These are phyloP conservation scores for Chrysopa pallens DNA, from an alignment of 1,140 invertebrate species.

Conservation along the genomic window DNA sequence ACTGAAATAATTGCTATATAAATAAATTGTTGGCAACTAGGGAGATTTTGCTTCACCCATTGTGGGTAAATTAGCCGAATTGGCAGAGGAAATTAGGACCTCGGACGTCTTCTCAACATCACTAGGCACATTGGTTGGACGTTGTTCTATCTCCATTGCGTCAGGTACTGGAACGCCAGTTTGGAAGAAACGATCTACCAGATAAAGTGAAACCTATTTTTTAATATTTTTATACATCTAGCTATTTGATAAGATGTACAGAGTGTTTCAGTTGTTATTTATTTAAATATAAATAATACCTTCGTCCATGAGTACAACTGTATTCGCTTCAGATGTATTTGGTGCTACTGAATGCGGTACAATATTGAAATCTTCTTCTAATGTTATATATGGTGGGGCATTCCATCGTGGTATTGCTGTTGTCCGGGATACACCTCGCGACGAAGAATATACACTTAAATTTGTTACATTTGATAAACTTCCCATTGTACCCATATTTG, in stretches of 20 bases:
- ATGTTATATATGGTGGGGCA: slow-evolving; percentile 67
- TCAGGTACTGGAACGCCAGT: slow-evolving; percentile 9
- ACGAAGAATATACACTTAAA: slow-evolving; percentile 71
- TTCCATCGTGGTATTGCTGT: slow-evolving; percentile 70
- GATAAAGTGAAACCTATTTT: not conserved
- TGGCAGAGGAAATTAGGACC: not conserved
- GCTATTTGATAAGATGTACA: not conserved
- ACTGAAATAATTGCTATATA: too few species aligned
- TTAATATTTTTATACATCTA: not conserved
- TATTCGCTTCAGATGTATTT: slow-evolving; percentile 37
- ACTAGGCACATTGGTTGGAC: not conserved
- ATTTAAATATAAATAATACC: slow-evolving; percentile 21
- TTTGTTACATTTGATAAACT: slow-evolving; percentile 69
- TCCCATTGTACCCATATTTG: slow-evolving; percentile 55
- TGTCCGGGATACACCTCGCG: slow-evolving; percentile 39
- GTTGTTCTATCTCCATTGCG: slow-evolving; percentile 15
- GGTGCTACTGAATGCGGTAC: slow-evolving; percentile 51
- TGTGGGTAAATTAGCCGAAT: not conserved
- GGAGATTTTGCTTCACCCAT: not conserved
- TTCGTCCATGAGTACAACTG: slow-evolving; percentile 54
- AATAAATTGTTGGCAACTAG: not conserved
- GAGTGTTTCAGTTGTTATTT: not conserved
- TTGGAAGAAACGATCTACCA: slow-evolving; percentile 20
- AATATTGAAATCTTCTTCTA: slow-evolving; percentile 89
- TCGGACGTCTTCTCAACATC: not conserved